Evolutionary conservation across 2,113 vertebrate genomes (phyloP).

Genomic region (Ochotona princeps): DNA sequence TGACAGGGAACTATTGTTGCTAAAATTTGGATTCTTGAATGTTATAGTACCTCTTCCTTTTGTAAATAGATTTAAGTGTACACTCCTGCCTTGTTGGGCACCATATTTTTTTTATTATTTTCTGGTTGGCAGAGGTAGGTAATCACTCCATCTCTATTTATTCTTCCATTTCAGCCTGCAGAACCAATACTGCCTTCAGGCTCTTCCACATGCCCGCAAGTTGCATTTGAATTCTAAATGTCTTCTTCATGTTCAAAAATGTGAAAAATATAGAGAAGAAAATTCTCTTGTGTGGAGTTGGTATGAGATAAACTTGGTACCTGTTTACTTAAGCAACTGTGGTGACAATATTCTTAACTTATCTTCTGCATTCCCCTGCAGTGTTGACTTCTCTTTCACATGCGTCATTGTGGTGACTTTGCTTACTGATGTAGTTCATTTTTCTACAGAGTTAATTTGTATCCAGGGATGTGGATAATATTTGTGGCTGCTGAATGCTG

Average conservation of each 20-base stretch:
- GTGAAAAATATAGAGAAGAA: background rate
- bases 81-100: background rate
- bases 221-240: constrained; percentile 18
- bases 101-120: constrained; percentile 3
- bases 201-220: background rate
- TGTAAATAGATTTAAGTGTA: background rate
- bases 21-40: constrained; percentile 69
- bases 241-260: background rate
- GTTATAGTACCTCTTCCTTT: constrained; percentile 1
- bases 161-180: background rate
- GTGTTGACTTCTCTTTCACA: background rate
- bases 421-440: background rate
- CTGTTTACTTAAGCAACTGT: background rate
- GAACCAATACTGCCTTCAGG: constrained; percentile 3
- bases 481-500: constrained; percentile 24
- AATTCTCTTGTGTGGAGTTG: background rate
- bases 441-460: background rate
- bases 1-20: constrained; percentile 33
- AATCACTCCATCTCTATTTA: background rate
- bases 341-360: background rate
- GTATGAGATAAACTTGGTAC: background rate
- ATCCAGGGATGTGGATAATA: constrained; percentile 23
- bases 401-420: background rate
- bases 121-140: constrained; percentile 32
- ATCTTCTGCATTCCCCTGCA: background rate